These are phyloP conservation scores for Cephus cinctus DNA, from an alignment of 1,140 invertebrate genomes.

Conservation along the genomic window DNA sequence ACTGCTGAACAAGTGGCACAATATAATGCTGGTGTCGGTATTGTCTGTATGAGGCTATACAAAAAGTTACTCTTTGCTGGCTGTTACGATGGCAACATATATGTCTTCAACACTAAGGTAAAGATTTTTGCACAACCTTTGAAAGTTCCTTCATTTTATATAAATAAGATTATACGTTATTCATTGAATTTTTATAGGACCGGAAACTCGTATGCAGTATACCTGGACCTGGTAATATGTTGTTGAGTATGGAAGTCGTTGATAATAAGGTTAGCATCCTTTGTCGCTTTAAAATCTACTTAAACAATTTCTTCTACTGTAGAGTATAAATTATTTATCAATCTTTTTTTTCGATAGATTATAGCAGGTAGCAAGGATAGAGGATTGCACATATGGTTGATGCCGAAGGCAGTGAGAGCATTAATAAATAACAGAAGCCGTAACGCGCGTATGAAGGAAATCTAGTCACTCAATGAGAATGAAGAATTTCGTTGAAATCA, in stretches of 20 bases:
- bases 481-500: no score
- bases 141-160: no score
- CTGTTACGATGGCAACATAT: conserved; percentile 71
- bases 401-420: conserved; percentile 56
- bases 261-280: conserved; percentile 59
- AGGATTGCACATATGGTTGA: conserved; percentile 61
- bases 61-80: conserved; percentile 63
- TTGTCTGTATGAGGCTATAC: conserved; percentile 63
- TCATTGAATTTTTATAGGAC: conserved; percentile 35
- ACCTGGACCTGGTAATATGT: conserved; percentile 64
- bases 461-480: no score
- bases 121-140: conserved; percentile 12
- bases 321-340: conserved; percentile 7
- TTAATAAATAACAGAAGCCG: no score
- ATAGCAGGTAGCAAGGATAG: conserved; percentile 66
- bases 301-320: conserved; percentile 4
- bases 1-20: conserved; percentile 58
- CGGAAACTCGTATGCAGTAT: conserved; percentile 59
- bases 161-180: neutral
- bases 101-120: conserved; percentile 60
- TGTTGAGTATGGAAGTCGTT: conserved; percentile 63
- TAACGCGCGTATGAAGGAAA: no score
- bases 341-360: conserved; percentile 58
- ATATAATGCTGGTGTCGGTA: conserved; percentile 64
- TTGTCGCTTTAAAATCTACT: conserved; percentile 3